A percentile compares a stretch with the other conserved stretches of the same genome.
phyloP scores from a whole-genome alignment of 2,888 invertebrate genomes.

The Scaptomyza cyrtandrae region DNA sequence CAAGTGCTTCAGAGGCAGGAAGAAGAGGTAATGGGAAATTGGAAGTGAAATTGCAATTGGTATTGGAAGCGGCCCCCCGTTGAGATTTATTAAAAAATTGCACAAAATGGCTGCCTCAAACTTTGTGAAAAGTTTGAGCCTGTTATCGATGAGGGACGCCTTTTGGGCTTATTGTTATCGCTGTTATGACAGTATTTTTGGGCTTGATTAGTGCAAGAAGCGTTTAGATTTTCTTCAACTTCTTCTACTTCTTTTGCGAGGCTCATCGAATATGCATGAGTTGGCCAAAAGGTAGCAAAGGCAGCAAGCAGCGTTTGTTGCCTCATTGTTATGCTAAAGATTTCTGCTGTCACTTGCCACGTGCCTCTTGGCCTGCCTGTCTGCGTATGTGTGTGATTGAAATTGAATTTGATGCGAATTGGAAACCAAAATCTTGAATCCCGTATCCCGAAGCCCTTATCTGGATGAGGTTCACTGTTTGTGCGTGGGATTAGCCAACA shows the following conservation, averaged over 20 bases:
- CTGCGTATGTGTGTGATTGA: constrained; percentile 71
- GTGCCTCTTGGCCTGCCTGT: constrained; percentile 52
- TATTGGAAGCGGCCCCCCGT: constrained; percentile 33
- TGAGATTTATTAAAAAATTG: constrained; percentile 53
- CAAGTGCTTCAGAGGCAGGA: constrained; percentile 59
- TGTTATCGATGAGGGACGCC: constrained; percentile 36
- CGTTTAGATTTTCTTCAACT: background rate
- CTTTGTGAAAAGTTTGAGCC: constrained; percentile 2
- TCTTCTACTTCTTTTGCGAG: constrained; percentile 3
- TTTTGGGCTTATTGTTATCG: constrained; percentile 61
- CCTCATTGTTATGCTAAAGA: constrained; percentile 78
- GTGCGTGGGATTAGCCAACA: constrained; percentile 50
- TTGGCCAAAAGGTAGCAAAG: constrained; percentile 61
- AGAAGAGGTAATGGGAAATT: background rate
- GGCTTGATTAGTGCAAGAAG: constrained; percentile 63
- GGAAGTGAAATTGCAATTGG: constrained; percentile 6
- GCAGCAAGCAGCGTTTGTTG: constrained; percentile 18
- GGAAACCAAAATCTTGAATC: constrained; percentile 40
- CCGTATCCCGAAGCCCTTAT: constrained; percentile 9
- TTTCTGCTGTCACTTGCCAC: constrained; percentile 74
- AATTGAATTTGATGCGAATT: constrained; percentile 76
- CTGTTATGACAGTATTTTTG: constrained; percentile 71
- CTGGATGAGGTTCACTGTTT: constrained; percentile 40
- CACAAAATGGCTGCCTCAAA: constrained; percentile 50
- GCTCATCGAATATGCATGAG: constrained; percentile 79